Evolutionary conservation across 2,888 invertebrate genomes (phyloP), one percentile per base, ranked within the genome.

Genomic region (Parascotia fuliginaria): DNA sequence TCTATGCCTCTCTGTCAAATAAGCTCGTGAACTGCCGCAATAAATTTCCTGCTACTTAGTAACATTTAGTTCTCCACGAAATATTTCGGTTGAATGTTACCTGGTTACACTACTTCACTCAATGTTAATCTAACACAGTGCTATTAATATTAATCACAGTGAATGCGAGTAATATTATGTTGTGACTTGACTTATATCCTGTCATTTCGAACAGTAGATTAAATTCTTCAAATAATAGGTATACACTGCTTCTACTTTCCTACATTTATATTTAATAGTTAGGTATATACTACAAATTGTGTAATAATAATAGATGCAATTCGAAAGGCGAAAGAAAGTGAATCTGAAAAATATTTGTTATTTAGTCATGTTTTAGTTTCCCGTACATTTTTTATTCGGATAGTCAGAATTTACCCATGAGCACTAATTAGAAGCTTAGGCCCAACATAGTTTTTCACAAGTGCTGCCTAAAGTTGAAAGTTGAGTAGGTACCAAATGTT

Each of bases 111-210:
- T 59, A 60, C 66, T 55, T 46, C 42, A 47, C 33, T 54, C 48
- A 48, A 55, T 57, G 49, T 58, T 57, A 48, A 34, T 42, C 47
- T 45, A 40, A 58, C 41, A 46, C 52, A 27, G 41, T 62, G 62
- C 61, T 69, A 75, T 79, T 66, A 68, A 70, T 75, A 75, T 73
- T 71, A 66, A 74, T 76, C 65, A 52, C 51, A 22, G 53, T 38
- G 42, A 27, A 41, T 40, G 43, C 46, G 32, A 42, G 41, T 57
- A 63, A 61, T 58, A 51, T 61, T 45, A 62, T 58, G 65, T 65
- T 67, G 47, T 63, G 62, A 60, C 57, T 65, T 56, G 61, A 58
- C 58, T 63, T 62, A 66, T 62, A 73, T 75, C 73, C 77, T 70
- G 75, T 57, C 60, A 49, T 41, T 53, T 43, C 42, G 33, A 63